Evolutionary conservation across 2,888 invertebrate genomes (phyloP).

Genomic region (Meiosimyza decipiens): DNA sequence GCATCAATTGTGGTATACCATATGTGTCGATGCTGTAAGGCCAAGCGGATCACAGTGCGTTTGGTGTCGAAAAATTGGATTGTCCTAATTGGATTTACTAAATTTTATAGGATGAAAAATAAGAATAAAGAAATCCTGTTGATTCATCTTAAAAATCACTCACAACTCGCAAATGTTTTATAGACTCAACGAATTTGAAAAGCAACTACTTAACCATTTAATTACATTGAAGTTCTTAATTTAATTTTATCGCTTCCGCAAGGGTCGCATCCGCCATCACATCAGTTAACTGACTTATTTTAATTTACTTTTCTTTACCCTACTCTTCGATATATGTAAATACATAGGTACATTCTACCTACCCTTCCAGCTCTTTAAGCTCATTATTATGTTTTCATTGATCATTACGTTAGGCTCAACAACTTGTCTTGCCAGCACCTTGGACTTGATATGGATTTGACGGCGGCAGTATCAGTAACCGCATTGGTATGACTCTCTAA

Average conservation of each 20-base stretch:
- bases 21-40: not conserved
- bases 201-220: not conserved
- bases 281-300: too few relatives aligned
- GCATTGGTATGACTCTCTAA: not conserved
- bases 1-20: constrained; percentile 32
- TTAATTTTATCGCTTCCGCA: constrained; percentile 14
- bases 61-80: not conserved
- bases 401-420: constrained; percentile 26
- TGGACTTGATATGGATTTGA: constrained; percentile 28
- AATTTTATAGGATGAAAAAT: too few relatives aligned
- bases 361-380: not conserved
- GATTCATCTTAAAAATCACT: too few relatives aligned
- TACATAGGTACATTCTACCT: too few relatives aligned
- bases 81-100: not conserved
- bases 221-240: not conserved
- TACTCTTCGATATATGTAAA: too few relatives aligned
- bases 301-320: too few relatives aligned
- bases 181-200: not conserved
- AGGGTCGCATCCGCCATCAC: constrained; percentile 9
- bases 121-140: too few relatives aligned
- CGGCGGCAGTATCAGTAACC: constrained; percentile 9
- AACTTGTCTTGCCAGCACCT: constrained; percentile 36
- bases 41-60: not conserved
- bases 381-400: constrained; percentile 26
- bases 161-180: not conserved